phyloP scores from a whole-genome alignment of 2,888 invertebrate genomes.

The Eristalis arbustorum region DNA sequence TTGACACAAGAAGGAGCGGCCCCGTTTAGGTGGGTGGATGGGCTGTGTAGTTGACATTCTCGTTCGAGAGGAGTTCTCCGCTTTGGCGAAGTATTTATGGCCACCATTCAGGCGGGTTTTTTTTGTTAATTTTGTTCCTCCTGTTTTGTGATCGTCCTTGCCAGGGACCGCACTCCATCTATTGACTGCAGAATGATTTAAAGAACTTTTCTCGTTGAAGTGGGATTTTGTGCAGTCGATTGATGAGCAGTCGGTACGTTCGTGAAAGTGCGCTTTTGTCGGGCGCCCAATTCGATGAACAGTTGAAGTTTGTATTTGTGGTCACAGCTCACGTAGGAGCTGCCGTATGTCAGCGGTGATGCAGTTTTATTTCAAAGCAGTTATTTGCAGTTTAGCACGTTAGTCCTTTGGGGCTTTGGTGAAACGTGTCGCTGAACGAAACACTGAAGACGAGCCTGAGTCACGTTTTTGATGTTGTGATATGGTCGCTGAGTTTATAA shows the following conservation, averaged over 20 bases:
- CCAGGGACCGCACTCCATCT: background rate
- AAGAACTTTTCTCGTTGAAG: conserved; percentile 6
- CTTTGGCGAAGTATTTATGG: conserved; percentile 11
- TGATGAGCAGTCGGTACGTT: background rate
- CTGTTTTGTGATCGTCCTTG: background rate
- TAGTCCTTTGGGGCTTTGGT: background rate
- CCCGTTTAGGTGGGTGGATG: background rate
- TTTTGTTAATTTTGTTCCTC: background rate
- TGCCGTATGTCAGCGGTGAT: background rate
- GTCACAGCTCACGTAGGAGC: background rate
- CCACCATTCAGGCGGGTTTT: background rate
- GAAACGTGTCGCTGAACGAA: background rate
- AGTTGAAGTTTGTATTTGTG: background rate
- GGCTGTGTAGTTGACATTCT: conserved; percentile 9
- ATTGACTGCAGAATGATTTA: conserved; percentile 18
- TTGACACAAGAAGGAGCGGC: background rate
- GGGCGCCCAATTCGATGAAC: background rate
- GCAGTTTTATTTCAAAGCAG: background rate
- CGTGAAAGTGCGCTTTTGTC: background rate
- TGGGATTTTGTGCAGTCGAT: background rate
- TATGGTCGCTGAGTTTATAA: background rate
- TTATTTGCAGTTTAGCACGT: background rate
- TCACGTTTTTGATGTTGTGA: background rate
- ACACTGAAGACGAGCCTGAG: background rate
- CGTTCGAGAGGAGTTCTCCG: background rate